Conservation (phyloP, 2,888 invertebrate genomes). For the Vesta saturnalis region DNA sequence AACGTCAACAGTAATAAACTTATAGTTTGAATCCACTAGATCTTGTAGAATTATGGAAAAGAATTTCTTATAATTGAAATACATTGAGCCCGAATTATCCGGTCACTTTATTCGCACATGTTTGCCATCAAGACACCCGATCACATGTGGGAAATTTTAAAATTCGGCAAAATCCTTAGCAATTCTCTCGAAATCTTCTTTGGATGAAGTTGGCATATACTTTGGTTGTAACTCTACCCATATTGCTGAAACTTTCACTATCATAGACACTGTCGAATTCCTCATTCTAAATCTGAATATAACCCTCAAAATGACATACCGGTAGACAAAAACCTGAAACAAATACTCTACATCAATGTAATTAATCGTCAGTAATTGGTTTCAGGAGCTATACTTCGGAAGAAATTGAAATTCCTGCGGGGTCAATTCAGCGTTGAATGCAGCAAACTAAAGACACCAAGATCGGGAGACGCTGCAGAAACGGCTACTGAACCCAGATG, state of each 20-base stretch:
- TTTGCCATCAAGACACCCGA: background rate
- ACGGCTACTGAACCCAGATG: background rate
- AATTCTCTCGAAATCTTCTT: background rate
- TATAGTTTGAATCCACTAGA: too few species aligned
- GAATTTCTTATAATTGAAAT: too few species aligned
- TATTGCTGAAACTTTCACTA: background rate
- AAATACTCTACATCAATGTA: background rate
- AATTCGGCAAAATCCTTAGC: background rate
- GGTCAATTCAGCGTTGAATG: background rate
- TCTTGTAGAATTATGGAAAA: too few species aligned
- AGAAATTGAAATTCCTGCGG: constrained; percentile 5
- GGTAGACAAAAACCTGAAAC: background rate
- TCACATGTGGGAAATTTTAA: background rate
- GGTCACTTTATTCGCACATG: background rate
- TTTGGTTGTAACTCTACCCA: background rate
- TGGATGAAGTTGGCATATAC: background rate
- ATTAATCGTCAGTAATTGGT: background rate
- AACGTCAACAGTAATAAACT: background rate
- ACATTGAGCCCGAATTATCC: too few species aligned
- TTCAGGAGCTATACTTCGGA: background rate
- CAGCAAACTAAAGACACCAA: background rate
- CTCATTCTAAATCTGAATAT: background rate
- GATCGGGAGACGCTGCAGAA: background rate
- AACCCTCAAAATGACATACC: background rate
- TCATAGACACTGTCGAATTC: background rate